These are phyloP conservation scores for Scotopteryx bipunctaria DNA, from an alignment of 2,888 invertebrate genomes.

Conservation along the genomic window DNA sequence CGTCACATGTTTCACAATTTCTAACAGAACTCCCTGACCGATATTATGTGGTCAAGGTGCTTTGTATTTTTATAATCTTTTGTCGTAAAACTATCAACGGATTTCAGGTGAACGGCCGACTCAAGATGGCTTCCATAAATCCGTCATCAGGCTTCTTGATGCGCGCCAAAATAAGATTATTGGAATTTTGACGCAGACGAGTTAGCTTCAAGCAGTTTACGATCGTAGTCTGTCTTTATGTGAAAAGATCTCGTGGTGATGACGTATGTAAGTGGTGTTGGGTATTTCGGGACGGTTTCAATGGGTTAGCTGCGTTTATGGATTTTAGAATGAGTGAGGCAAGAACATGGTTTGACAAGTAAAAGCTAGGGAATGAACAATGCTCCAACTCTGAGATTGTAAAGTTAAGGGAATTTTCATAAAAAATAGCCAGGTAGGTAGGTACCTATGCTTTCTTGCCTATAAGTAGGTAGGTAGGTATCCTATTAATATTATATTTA, in stretches of 20 bases:
- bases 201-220: conserved; percentile 62
- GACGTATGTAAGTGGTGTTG: conserved; percentile 70
- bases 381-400: too few species aligned
- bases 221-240: conserved; percentile 58
- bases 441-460: too few species aligned
- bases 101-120: conserved; percentile 78
- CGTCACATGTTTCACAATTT: conserved; percentile 1
- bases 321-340: not conserved
- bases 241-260: conserved; percentile 57
- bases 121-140: conserved; percentile 77
- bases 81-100: conserved; percentile 75
- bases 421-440: too few species aligned
- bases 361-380: too few species aligned
- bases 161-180: conserved; percentile 83
- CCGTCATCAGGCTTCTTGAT: conserved; percentile 77
- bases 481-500: too few species aligned
- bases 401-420: too few species aligned
- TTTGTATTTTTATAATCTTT: conserved; percentile 69
- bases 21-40: conserved; percentile 42
- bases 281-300: conserved; percentile 59
- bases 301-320: conserved; percentile 34
- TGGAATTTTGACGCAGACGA: conserved; percentile 79
- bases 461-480: too few species aligned
- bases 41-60: conserved; percentile 68
- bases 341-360: too few species aligned